Evolutionary conservation across 1,140 invertebrate genomes (phyloP).

Genomic region (Phthorimaea operculella): DNA sequence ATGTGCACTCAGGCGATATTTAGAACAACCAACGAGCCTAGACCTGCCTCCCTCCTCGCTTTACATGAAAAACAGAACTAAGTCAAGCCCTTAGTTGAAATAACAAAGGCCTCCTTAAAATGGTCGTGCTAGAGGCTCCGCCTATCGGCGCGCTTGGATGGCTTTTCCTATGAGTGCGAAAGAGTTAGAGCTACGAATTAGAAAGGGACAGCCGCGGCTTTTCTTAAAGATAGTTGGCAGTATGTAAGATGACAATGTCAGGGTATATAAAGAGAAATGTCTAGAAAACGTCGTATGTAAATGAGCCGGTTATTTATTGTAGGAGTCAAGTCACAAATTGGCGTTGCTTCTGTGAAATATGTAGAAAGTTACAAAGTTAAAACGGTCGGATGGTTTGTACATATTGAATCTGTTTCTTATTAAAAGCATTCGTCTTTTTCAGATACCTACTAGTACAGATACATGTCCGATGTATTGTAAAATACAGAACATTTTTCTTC

Average conservation of each 20-base stretch:
- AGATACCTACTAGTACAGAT: too few species aligned
- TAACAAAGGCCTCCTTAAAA: slow-evolving; percentile 34
- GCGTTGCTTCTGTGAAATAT: slow-evolving; percentile 41
- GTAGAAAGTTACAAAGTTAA: slow-evolving; percentile 33
- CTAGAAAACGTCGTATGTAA: slow-evolving; percentile 42
- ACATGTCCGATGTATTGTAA: too few species aligned
- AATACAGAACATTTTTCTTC: too few species aligned
- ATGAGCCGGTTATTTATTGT: slow-evolving; percentile 56
- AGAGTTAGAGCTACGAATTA: slow-evolving; percentile 42
- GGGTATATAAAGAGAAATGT: slow-evolving; percentile 45
- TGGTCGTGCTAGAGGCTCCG: slow-evolving; percentile 42
- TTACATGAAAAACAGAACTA: slow-evolving; percentile 22
- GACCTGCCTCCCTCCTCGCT: slow-evolving; percentile 26
- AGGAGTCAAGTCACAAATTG: slow-evolving; percentile 39
- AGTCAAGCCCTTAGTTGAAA: slow-evolving; percentile 29
- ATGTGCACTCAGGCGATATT: slow-evolving; percentile 65
- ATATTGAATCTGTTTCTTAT: too few species aligned
- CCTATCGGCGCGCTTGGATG: slow-evolving; percentile 55
- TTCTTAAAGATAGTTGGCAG: slow-evolving; percentile 62
- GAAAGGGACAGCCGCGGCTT: slow-evolving; percentile 42
- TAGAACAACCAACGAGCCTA: slow-evolving; percentile 43
- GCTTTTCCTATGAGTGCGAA: slow-evolving; percentile 37
- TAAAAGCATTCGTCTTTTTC: too few species aligned
- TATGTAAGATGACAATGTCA: slow-evolving; percentile 44
- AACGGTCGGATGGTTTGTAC: too few species aligned